These are phyloP conservation scores for Caloenas nicobarica DNA, from an alignment of 2,113 vertebrate genomes.

Conservation along the genomic window DNA sequence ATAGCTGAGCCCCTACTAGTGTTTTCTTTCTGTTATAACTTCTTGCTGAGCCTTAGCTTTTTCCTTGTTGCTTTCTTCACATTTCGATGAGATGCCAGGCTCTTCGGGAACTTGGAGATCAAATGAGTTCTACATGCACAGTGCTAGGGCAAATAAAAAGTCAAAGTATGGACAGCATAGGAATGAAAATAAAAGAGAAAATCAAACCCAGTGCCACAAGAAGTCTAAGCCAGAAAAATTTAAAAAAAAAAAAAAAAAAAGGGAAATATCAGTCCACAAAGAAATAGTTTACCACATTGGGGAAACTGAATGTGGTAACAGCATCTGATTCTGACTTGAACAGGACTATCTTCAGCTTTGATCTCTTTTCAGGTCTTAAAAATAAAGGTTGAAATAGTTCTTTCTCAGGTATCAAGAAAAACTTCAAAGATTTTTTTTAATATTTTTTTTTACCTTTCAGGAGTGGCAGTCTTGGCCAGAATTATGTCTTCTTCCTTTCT, in stretches of 20 bases:
- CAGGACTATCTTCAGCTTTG: not conserved
- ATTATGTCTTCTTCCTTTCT: not conserved
- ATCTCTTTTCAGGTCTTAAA: not conserved
- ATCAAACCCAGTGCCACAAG: not conserved
- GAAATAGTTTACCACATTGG: not conserved
- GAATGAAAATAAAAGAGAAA: not conserved
- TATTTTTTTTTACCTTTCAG: not conserved
- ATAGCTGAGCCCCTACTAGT: not conserved
- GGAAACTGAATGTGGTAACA: not conserved
- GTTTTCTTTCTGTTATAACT: not conserved
- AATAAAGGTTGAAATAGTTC: not conserved
- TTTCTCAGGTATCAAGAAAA: not conserved
- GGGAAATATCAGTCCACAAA: not conserved
- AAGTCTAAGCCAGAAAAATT: not conserved
- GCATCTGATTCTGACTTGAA: not conserved
- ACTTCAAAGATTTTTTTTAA: not conserved
- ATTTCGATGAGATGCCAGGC: not conserved
- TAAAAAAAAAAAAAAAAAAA: not conserved
- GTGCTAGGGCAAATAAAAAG: not conserved
- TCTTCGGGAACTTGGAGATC: not conserved
- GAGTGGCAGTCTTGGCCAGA: not conserved
- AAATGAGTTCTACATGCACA: not conserved
- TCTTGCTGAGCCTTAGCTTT: not conserved
- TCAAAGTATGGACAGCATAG: not conserved
- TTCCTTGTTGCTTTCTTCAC: not conserved